phyloP scores from a whole-genome alignment of 1,140 invertebrate genomes.

The Eriocheir sinensis region DNA sequence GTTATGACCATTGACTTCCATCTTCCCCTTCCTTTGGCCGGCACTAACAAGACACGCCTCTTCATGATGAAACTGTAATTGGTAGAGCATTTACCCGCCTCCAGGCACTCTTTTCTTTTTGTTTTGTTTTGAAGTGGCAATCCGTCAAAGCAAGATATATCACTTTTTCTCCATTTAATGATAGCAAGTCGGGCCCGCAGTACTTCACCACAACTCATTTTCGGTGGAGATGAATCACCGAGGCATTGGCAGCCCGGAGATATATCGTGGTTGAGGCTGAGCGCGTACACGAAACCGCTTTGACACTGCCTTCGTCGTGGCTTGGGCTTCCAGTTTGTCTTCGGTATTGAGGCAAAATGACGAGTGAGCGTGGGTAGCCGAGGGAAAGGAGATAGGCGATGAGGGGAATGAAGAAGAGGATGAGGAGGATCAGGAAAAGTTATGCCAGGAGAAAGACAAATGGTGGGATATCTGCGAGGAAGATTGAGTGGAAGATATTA shows the following conservation, averaged over 20 bases:
- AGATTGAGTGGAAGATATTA: background rate
- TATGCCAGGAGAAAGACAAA: background rate
- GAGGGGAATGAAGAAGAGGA: background rate
- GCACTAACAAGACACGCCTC: too few species aligned
- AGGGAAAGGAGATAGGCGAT: background rate
- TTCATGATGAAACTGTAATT: too few species aligned
- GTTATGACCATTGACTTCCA: too few species aligned
- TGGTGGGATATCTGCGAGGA: background rate
- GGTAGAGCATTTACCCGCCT: background rate
- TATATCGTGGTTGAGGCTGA: background rate
- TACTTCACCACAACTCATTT: background rate
- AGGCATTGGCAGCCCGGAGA: background rate
- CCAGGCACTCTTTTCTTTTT: background rate
- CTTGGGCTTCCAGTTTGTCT: background rate
- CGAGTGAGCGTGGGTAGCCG: background rate
- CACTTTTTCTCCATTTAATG: constrained; percentile 3
- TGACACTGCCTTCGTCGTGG: background rate
- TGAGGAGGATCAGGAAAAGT: background rate
- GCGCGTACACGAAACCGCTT: background rate
- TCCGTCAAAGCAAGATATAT: background rate
- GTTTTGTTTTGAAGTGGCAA: constrained; percentile 11
- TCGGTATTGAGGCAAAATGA: background rate
- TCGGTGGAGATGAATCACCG: background rate
- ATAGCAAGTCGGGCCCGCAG: background rate
- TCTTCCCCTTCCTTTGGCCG: too few species aligned